Conservation (phyloP, 2,888 invertebrate species). For the Patella pellucida region DNA sequence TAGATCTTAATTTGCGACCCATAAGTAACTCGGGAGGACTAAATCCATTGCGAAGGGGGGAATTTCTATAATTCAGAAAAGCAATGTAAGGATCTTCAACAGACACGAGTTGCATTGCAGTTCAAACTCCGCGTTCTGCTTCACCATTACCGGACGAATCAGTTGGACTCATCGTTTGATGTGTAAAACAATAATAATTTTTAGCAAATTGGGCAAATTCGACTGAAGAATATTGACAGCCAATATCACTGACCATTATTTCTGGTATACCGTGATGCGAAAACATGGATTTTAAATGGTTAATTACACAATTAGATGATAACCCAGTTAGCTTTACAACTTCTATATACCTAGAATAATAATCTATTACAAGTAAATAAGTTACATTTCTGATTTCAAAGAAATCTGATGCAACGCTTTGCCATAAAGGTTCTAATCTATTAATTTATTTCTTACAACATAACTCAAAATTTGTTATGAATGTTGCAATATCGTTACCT, state of each 20-base stretch:
- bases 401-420: constrained; percentile 20
- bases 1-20: neutral
- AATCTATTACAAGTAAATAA: constrained; percentile 22
- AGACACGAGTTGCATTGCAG: neutral
- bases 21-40: neutral
- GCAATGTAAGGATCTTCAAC: neutral
- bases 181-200: neutral
- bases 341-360: constrained; percentile 15
- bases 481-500: neutral
- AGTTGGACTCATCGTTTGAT: neutral
- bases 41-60: neutral
- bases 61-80: neutral
- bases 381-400: neutral
- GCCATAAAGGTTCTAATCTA: constrained; percentile 12
- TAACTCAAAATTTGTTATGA: neutral
- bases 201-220: neutral
- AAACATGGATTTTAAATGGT: constrained; percentile 17
- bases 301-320: constrained; percentile 14
- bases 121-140: neutral
- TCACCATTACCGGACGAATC: neutral
- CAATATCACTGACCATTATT: neutral
- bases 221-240: neutral
- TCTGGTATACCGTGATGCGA: constrained; percentile 17
- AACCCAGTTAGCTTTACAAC: constrained; percentile 8
- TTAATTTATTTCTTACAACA: constrained; percentile 1